phyloP scores from a whole-genome alignment of 2,888 invertebrate species.

The Parnassius glacialis region DNA sequence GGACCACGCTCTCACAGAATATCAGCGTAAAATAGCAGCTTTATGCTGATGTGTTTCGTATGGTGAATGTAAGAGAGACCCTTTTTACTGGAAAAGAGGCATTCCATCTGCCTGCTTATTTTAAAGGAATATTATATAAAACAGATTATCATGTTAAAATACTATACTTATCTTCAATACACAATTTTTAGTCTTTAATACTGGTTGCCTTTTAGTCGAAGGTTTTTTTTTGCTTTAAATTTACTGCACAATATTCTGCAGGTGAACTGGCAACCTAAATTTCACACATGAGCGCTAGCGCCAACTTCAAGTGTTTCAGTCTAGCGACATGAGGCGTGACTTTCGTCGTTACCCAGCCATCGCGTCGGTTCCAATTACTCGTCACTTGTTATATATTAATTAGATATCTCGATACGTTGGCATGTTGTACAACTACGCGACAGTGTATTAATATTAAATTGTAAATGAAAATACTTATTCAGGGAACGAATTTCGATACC shows the following conservation, averaged over 20 bases:
- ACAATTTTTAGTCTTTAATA: too few relatives aligned
- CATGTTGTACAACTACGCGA: not conserved
- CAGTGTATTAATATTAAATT: not conserved
- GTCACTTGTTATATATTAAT: constrained; percentile 3
- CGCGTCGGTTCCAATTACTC: constrained; percentile 7
- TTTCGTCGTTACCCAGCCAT: constrained; percentile 1
- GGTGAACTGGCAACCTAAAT: not conserved
- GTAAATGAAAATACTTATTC: not conserved
- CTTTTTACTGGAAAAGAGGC: too few relatives aligned
- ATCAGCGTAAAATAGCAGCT: too few relatives aligned
- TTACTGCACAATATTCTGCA: not conserved
- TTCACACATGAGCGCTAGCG: not conserved
- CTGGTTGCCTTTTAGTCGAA: too few relatives aligned
- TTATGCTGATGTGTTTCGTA: too few relatives aligned
- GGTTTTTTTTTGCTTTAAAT: too few relatives aligned
- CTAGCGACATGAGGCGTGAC: constrained; percentile 6
- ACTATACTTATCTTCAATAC: too few relatives aligned
- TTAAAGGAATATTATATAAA: too few relatives aligned
- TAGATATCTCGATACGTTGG: constrained; percentile 4
- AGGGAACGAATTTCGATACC: not conserved
- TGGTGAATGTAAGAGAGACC: too few relatives aligned
- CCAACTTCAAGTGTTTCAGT: not conserved
- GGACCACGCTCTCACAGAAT: too few relatives aligned
- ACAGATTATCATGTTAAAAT: too few relatives aligned
- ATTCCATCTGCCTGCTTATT: too few relatives aligned